Conservation (phyloP, 2,113 vertebrate species). For the Dissostichus mawsoni region DNA sequence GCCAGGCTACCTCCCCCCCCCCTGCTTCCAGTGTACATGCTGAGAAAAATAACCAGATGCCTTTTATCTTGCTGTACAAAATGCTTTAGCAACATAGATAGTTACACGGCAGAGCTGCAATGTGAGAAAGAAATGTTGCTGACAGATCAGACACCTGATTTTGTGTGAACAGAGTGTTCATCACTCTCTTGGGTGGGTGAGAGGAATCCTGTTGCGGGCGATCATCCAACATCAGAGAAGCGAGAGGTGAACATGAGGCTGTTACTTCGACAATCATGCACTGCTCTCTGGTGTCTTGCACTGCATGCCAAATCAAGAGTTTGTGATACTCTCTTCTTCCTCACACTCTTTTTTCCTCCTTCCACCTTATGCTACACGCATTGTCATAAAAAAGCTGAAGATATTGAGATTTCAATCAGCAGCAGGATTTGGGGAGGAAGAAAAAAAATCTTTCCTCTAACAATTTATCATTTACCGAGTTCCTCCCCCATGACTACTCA, state of each 20-base stretch:
- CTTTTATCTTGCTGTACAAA: not conserved
- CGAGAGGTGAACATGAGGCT: conserved; percentile 21
- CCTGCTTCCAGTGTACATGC: not conserved
- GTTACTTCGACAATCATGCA: conserved; percentile 23
- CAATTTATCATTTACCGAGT: conserved; percentile 37
- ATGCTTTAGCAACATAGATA: not conserved
- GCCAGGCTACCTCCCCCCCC: not conserved
- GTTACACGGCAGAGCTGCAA: not conserved
- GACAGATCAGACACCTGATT: conserved; percentile 3
- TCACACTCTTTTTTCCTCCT: not conserved
- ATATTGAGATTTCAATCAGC: conserved; percentile 53
- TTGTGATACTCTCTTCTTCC: no score
- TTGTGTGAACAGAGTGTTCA: conserved; percentile 19
- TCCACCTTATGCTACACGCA: conserved; percentile 11
- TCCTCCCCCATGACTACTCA: conserved; percentile 33
- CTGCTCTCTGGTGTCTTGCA: conserved; percentile 15
- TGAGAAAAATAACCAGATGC: no score
- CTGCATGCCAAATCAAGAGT: conserved; percentile 20
- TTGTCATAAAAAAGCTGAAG: conserved; percentile 29
- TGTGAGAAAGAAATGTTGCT: conserved; percentile 10
- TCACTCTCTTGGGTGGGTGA: conserved; percentile 2
- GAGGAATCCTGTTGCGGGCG: conserved; percentile 8
- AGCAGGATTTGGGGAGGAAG: conserved; percentile 28
- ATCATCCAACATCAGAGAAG: conserved; percentile 18
- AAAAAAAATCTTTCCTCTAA: conserved; percentile 31